Base-by-base conservation (phyloP, 2,113 vertebrate genomes). In the Vimba vimba region DNA sequence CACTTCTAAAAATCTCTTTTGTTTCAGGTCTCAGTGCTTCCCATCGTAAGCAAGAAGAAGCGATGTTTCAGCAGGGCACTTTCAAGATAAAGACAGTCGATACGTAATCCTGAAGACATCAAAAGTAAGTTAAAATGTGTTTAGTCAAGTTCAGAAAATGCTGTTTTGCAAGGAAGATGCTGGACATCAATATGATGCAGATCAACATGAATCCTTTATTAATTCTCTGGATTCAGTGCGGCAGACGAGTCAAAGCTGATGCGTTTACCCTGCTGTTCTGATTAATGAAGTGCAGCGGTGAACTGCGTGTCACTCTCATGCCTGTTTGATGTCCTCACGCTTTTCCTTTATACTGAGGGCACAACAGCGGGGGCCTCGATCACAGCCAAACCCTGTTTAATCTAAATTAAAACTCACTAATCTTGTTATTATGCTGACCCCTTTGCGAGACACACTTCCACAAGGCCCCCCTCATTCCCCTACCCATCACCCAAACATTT, bases 341-440 rank as follows among this genome's bases (percentile, higher is more conserved):
- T 45, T 73, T n/a, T 82, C 87, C 91, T 94, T 93, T 94, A 91
- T 92, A 79, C 89, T 10, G 74, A 76, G 73, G 76, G 89, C 89
- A 79, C 30, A 83, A 90, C 88, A 88, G 82, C 64, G 60, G 90
- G 86, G 73, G 43, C 55, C 87, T 83, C 82, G 64, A 87, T 90
- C 86, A 62, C 79, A 89, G 89, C 88, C 87, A 91, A 90, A 90
- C 89, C 88, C 89, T 73, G 86, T 94, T 91, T 94, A 92, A 94
- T 92, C 90, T 92, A 91, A 93, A 95, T 94, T 88, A 92, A 93
- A 93, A 88, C 89, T 55, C 0, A 64, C 89, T 95, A 93, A 94
- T 94, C 94, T 93, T 91, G 91, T 94, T 92, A 94, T 90, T 33
- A 83, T 91, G 84, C 92, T 89, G 89, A 91, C 88, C 89, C 86